phyloP scores from a whole-genome alignment of 2,113 vertebrate genomes.

The Asarcornis scutulata region DNA sequence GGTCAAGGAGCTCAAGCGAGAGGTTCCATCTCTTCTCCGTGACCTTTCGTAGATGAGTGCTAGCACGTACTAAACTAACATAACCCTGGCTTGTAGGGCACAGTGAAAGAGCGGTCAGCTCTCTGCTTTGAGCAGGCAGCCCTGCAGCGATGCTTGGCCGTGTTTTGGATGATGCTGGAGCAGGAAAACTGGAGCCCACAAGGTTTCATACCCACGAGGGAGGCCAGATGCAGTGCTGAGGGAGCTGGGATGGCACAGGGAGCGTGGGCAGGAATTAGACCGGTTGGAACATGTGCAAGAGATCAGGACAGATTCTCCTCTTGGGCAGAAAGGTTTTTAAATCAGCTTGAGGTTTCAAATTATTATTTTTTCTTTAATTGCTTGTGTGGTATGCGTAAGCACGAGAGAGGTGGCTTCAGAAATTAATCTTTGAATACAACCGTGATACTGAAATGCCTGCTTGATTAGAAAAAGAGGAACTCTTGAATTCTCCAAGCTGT shows the following conservation, averaged over 20 bases:
- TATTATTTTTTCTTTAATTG: background rate
- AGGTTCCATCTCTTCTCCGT: background rate
- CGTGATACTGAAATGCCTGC: background rate
- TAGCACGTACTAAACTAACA: rapidly evolving
- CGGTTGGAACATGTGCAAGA: background rate
- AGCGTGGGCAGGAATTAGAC: background rate
- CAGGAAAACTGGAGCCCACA: background rate
- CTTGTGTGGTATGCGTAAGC: background rate
- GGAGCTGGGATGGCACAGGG: background rate
- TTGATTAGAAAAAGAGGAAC: background rate
- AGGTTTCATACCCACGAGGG: background rate
- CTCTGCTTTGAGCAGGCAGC: background rate
- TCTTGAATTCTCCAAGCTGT: background rate
- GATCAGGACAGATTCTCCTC: background rate
- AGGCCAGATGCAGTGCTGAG: background rate
- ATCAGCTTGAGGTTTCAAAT: background rate
- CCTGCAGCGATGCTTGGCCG: rapidly evolving
- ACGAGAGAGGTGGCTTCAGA: background rate
- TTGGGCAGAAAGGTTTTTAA: background rate
- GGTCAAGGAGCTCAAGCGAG: background rate
- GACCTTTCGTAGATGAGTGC: background rate
- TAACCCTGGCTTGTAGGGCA: background rate
- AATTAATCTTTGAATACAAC: background rate
- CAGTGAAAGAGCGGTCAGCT: rapidly evolving
- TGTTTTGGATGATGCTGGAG: background rate